Conservation (phyloP, 2,113 vertebrate species). For the Podocnemis expansa region DNA sequence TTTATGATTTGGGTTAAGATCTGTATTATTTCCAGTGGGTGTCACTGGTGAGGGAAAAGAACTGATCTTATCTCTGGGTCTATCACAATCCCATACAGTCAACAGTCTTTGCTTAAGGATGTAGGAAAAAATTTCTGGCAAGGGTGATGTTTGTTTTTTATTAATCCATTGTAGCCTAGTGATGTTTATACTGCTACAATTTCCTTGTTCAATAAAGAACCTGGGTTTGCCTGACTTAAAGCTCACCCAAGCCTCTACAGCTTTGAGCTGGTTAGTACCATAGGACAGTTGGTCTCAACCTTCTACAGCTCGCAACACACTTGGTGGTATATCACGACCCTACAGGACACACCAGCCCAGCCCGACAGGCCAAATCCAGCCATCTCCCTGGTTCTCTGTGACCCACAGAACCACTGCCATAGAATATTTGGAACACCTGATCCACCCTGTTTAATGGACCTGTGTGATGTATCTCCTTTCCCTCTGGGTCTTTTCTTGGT, state of each 20-base stretch:
- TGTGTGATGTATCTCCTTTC: not conserved
- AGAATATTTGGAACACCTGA: not conserved
- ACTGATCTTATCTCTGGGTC: not conserved
- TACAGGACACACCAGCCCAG: too few relatives aligned
- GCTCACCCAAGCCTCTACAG: not conserved
- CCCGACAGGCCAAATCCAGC: too few relatives aligned
- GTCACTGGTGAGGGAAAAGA: not conserved
- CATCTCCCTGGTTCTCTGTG: too few relatives aligned
- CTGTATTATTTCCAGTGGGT: too few relatives aligned
- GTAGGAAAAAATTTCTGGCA: not conserved
- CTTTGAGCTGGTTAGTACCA: not conserved
- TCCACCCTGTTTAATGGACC: not conserved
- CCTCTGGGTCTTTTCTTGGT: too few relatives aligned
- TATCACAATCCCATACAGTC: too few relatives aligned
- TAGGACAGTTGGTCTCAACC: too few relatives aligned
- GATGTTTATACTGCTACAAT: not conserved
- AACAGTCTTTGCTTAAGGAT: too few relatives aligned
- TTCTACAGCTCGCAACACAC: too few relatives aligned
- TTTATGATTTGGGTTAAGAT: too few relatives aligned
- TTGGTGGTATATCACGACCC: too few relatives aligned
- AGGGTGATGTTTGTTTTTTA: not conserved
- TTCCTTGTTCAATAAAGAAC: not conserved
- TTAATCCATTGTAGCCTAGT: not conserved
- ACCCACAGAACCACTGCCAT: too few relatives aligned
- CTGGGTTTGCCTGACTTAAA: not conserved